Base-by-base conservation (phyloP, 2,888 invertebrate genomes). In the Phyllotreta striolata region DNA sequence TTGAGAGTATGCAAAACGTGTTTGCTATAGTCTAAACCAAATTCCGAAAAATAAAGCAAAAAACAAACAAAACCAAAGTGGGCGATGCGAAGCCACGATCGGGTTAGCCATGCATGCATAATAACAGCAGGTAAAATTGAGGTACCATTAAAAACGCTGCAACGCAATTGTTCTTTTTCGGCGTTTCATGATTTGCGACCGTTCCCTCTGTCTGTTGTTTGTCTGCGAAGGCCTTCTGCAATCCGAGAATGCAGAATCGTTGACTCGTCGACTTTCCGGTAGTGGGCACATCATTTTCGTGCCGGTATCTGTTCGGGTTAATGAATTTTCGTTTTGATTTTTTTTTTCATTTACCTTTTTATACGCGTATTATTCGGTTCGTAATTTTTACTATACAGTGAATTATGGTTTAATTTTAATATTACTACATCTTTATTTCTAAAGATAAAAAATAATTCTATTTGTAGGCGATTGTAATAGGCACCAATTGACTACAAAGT, bases 101-200 rank as follows among this genome's bases (percentile, higher is more conserved):
- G 40, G 24, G 54, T 40, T 55, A 55, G 13, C 41, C 40, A 24
- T 41, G 54, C 54, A 41, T 55, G 54, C n/a, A 55, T 40, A 55
- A 41, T 55, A 55, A 39, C 40, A 55, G 54, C 41, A 55, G 54
- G 54, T 55, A 54, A 24, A 40, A 39, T 54, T 38, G 54, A 54
- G 54, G 54, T 39, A 54, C 39, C 39, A 47, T 47, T 34, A 47
- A 38, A 13, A 39, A 40, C 40, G 10, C 13, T 12, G 39, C 12
- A 6, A 10, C 14, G 39, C 38, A 54, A 39, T 39, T 24, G 39
- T 39, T 14, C 6, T 14, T 14, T 38, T 24, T 9, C 24, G 9
- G 39, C 34, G 41, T 39, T 55, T 55, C 40, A 14, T 10, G 24
- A 55, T 40, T 54, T 54, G 47, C 47, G 14, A 47, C 24, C 47